Base-by-base conservation (phyloP, 2,888 invertebrate species). In the Boloria selene region DNA sequence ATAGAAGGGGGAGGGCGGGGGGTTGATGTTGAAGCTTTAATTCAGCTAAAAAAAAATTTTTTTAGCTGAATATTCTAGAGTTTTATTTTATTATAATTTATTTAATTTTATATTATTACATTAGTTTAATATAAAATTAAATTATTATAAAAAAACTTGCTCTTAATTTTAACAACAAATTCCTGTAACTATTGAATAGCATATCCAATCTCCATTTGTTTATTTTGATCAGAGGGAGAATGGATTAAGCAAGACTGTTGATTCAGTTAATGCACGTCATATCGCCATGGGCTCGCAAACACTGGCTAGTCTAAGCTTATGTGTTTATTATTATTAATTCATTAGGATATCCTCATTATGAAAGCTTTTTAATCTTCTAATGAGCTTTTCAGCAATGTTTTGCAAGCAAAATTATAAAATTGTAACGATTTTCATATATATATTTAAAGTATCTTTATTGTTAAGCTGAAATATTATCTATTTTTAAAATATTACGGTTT, bases 31-130 rank as follows among this genome's bases (percentile, higher is more conserved):
- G n/a, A n/a, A n/a, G n/a, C n/a, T n/a, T n/a, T n/a, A n/a, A n/a
- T n/a, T n/a, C n/a, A n/a, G n/a, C n/a, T n/a, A n/a, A n/a, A n/a
- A n/a, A n/a, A n/a, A n/a, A 86, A 94, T 95, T 94, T 95, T 95
- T 94, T 93, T 95, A 81, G 93, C 94, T 44, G 95, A 95, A 75
- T 95, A 95, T 93, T 87, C 93, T 0, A 95, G 93, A 84, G 95
- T 95, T 93, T 93, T 95, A 89, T 95, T 94, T 93, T n/a, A n/a
- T n/a, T n/a, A n/a, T n/a, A n/a, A n/a, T n/a, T n/a, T n/a, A n/a
- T n/a, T n/a, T n/a, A n/a, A n/a, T n/a, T n/a, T n/a, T n/a, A n/a
- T n/a, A n/a, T n/a, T n/a, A n/a, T n/a, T n/a, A n/a, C n/a, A n/a
- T n/a, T n/a, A n/a, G n/a, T n/a, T n/a, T n/a, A n/a, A n/a, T n/a